Conservation (phyloP, 2,113 vertebrate genomes). For the Hippocampus mohnikei region DNA sequence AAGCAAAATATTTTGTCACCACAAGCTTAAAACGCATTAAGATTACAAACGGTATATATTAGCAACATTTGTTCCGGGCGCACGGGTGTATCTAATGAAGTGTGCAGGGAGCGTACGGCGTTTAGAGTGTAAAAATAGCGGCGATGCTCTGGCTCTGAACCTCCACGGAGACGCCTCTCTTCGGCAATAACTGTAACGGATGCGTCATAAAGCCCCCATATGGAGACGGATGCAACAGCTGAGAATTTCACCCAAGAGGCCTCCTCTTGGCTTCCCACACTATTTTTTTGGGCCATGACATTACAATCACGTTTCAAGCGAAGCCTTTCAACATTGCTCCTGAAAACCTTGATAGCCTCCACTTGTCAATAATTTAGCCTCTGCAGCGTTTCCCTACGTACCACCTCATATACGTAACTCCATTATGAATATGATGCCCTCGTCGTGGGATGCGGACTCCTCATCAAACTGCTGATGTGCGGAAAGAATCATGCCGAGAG, state of each 20-base stretch:
- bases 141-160: neutral
- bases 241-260: slow-evolving; percentile 38
- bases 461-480: neutral
- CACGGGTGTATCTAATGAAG: neutral
- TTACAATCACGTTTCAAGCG: slow-evolving; percentile 22
- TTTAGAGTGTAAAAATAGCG: neutral
- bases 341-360: slow-evolving; percentile 36
- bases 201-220: neutral
- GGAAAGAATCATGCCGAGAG: neutral
- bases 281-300: slow-evolving; percentile 17
- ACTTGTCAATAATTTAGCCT: slow-evolving; percentile 50
- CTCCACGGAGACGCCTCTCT: neutral
- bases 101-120: neutral
- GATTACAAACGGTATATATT: neutral
- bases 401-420: slow-evolving; percentile 21
- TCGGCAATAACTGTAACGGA: neutral
- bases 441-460: neutral
- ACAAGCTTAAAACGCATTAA: neutral
- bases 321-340: slow-evolving; percentile 18
- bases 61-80: neutral
- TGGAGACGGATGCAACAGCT: slow-evolving; percentile 5
- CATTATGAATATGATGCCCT: slow-evolving; percentile 23
- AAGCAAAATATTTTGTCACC: neutral
- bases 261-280: neutral
- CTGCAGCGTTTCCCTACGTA: slow-evolving; percentile 15